Evolutionary conservation across 2,113 vertebrate species (phyloP).

Genomic region (Paramisgurnus dabryanus): DNA sequence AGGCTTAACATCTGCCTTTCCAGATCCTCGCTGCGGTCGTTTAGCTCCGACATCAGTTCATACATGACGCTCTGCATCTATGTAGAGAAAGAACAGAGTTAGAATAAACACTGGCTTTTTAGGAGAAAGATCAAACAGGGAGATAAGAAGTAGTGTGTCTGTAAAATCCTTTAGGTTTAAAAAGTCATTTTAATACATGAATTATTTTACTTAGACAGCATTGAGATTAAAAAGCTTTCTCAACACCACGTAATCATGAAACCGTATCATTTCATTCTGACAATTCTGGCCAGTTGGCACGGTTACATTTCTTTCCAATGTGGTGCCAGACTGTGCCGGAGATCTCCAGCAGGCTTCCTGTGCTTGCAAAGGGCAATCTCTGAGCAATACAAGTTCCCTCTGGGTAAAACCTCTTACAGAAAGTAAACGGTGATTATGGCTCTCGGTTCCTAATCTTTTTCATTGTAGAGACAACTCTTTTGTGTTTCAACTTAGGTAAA

Average conservation of each 20-base stretch:
- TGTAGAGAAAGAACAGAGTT: not conserved
- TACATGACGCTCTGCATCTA: constrained; percentile 99
- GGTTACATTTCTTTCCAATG: too few relatives aligned
- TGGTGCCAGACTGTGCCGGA: too few relatives aligned
- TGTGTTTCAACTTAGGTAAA: too few relatives aligned
- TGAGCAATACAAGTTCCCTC: not conserved
- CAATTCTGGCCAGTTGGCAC: too few relatives aligned
- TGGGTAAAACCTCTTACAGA: too few relatives aligned
- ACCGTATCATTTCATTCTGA: too few relatives aligned
- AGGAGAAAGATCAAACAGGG: not conserved
- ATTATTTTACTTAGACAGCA: not conserved
- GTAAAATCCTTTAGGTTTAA: not conserved
- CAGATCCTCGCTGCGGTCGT: constrained; percentile 95
- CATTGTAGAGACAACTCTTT: too few relatives aligned
- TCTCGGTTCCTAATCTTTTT: too few relatives aligned
- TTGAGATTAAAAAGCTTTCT: not conserved
- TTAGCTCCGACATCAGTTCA: constrained; percentile 96
- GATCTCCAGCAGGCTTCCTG: not conserved
- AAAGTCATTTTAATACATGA: not conserved
- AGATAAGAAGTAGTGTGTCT: constrained; percentile 29
- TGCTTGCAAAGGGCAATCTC: not conserved
- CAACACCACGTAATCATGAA: too few relatives aligned
- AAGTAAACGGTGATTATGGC: too few relatives aligned
- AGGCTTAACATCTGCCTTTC: constrained; percentile 95
- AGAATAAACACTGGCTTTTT: not conserved